phyloP scores from a whole-genome alignment of 2,888 invertebrate species.

The Melipona bicolor region DNA sequence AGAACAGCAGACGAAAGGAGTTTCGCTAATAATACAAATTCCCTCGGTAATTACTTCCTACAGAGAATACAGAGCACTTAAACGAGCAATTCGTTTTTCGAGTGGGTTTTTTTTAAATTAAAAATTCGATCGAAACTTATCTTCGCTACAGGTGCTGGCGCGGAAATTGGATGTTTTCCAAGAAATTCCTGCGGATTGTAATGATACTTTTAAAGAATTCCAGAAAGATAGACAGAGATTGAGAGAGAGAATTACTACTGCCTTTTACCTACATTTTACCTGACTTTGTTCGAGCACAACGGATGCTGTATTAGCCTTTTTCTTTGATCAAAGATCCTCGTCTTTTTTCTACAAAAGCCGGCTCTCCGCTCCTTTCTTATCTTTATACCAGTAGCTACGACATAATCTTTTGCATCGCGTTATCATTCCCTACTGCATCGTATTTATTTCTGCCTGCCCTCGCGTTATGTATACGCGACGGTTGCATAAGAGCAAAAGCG shows the following conservation, averaged over 20 bases:
- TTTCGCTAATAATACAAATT: conserved; percentile 29
- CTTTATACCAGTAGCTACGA: not conserved
- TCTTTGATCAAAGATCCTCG: not conserved
- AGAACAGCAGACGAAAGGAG: not conserved
- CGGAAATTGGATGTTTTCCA: not conserved
- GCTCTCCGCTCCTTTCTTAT: not conserved
- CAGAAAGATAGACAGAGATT: not conserved
- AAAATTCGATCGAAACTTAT: not conserved
- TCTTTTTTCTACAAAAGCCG: conserved; percentile 1
- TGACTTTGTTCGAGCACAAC: not conserved
- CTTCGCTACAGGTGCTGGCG: not conserved
- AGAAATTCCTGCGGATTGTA: not conserved
- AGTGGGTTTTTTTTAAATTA: conserved; percentile 5
- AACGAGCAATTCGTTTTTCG: not conserved
- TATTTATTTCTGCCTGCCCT: not conserved
- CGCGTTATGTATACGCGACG: not conserved
- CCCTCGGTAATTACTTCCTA: conserved; percentile 15
- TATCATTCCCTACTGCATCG: conserved; percentile 18
- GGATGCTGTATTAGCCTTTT: conserved; percentile 18
- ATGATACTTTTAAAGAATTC: not conserved
- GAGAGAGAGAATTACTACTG: conserved; percentile 3
- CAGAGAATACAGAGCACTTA: not conserved
- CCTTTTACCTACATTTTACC: conserved; percentile 8
- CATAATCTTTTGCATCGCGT: conserved; percentile 15
- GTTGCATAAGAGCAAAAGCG: not conserved